Evolutionary conservation across 2,113 vertebrate genomes (phyloP).

Genomic region (Thymallus thymallus): DNA sequence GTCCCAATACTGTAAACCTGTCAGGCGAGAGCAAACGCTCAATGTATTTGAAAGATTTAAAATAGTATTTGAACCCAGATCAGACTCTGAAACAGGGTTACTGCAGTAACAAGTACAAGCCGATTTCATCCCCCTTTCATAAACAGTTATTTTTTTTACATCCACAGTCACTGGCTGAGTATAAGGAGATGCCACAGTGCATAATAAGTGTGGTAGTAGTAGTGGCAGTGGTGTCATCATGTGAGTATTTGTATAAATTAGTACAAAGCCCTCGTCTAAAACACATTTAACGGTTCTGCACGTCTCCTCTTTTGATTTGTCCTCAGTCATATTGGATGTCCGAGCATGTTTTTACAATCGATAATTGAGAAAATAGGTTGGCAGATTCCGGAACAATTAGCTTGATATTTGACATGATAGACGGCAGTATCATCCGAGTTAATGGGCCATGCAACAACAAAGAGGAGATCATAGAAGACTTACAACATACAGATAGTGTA

Average conservation of each 20-base stretch:
- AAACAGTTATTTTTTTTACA: neutral
- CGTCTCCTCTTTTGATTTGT: neutral
- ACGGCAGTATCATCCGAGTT: slow-evolving; percentile 2
- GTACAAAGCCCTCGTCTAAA: neutral
- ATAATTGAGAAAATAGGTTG: slow-evolving; percentile 20
- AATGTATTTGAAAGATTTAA: too few species aligned
- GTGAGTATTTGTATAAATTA: neutral
- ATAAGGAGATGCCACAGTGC: neutral
- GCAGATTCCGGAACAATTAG: slow-evolving; percentile 17
- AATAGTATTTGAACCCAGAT: too few species aligned
- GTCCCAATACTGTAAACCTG: too few species aligned
- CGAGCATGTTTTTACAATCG: slow-evolving; percentile 12
- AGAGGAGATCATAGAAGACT: neutral
- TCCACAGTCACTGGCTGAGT: neutral
- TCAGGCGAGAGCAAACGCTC: too few species aligned
- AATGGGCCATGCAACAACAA: neutral
- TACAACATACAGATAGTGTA: too few species aligned
- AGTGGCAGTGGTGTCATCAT: neutral
- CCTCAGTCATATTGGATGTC: slow-evolving; percentile 2
- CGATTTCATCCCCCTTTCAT: neutral
- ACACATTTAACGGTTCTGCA: neutral
- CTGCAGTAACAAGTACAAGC: slow-evolving; percentile 13
- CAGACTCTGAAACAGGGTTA: slow-evolving; percentile 3
- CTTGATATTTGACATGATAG: neutral
- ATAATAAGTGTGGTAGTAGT: neutral